phyloP scores from a whole-genome alignment of 2,797 vertebrate species.

The Manis javanica region DNA sequence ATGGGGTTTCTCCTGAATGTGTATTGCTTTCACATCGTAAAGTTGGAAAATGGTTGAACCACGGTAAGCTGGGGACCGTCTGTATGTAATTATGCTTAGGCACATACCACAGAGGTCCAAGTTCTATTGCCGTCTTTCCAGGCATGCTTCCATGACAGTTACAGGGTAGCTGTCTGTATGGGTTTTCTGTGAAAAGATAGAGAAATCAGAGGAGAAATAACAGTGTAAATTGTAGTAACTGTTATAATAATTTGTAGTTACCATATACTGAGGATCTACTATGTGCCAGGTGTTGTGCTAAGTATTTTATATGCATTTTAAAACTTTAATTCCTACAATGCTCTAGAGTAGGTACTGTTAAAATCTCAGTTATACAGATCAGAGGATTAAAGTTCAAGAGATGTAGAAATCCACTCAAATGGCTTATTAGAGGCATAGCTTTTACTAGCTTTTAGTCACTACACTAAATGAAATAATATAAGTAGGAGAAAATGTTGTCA shows the following conservation, averaged over 20 bases:
- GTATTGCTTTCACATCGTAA: background rate
- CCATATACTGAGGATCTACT: slow-evolving; percentile 64
- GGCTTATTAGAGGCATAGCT: background rate
- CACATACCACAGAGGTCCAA: slow-evolving; percentile 95
- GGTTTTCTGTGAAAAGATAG: slow-evolving; percentile 86
- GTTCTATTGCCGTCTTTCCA: slow-evolving; percentile 95
- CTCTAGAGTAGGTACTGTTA: slow-evolving; percentile 34
- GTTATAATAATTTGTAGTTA: slow-evolving; percentile 39
- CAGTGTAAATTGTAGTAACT: background rate
- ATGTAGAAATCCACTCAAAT: slow-evolving; percentile 25
- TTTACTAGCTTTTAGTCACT: slow-evolving; percentile 1
- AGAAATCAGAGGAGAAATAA: slow-evolving; percentile 59
- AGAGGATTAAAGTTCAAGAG: slow-evolving; percentile 50
- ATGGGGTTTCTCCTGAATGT: background rate
- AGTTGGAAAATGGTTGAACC: background rate
- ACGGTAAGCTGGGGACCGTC: background rate
- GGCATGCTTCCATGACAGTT: slow-evolving; percentile 96
- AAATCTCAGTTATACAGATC: slow-evolving; percentile 16
- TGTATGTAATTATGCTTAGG: background rate
- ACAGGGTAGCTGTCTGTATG: slow-evolving; percentile 94
- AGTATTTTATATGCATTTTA: slow-evolving; percentile 43
- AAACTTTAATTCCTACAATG: slow-evolving; percentile 26
- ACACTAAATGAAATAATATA: slow-evolving; percentile 7
- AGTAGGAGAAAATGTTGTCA: slow-evolving; percentile 25
- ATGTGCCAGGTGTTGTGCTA: slow-evolving; percentile 49